phyloP scores from a whole-genome alignment of 2,797 vertebrate species.

The Acanthurus lineatus region DNA sequence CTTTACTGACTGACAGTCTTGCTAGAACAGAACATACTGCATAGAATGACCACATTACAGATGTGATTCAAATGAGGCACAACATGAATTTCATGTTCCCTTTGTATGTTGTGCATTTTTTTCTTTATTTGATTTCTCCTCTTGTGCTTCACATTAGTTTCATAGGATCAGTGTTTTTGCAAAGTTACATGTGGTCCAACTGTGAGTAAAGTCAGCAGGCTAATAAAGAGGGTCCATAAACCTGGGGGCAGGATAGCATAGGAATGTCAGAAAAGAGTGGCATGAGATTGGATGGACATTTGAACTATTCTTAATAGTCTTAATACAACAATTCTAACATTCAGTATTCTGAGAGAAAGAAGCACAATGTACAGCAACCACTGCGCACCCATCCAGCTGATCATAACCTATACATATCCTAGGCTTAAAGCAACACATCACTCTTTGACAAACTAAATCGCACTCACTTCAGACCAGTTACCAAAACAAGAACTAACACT shows the following conservation, averaged over 20 bases:
- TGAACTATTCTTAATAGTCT: neutral
- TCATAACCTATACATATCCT: too few relatives aligned
- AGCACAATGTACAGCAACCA: neutral
- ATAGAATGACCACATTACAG: neutral
- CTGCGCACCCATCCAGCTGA: too few relatives aligned
- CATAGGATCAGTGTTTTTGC: neutral
- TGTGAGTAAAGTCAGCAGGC: neutral
- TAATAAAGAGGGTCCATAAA: neutral
- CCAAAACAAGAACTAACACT: neutral
- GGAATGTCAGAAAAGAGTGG: neutral
- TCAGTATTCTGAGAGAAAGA: neutral
- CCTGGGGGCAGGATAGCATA: neutral
- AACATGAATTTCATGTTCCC: neutral
- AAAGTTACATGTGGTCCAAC: neutral
- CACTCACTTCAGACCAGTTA: neutral
- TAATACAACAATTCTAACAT: neutral
- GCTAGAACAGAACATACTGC: neutral
- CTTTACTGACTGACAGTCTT: conserved; percentile 34
- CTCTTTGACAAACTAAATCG: neutral
- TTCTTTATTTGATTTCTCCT: neutral
- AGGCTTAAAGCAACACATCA: neutral
- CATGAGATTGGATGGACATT: neutral
- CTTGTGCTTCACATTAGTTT: neutral
- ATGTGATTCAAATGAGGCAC: neutral
- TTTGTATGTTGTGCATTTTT: neutral